Conservation (phyloP, 2,113 vertebrate genomes). For the Cardinalis cardinalis region DNA sequence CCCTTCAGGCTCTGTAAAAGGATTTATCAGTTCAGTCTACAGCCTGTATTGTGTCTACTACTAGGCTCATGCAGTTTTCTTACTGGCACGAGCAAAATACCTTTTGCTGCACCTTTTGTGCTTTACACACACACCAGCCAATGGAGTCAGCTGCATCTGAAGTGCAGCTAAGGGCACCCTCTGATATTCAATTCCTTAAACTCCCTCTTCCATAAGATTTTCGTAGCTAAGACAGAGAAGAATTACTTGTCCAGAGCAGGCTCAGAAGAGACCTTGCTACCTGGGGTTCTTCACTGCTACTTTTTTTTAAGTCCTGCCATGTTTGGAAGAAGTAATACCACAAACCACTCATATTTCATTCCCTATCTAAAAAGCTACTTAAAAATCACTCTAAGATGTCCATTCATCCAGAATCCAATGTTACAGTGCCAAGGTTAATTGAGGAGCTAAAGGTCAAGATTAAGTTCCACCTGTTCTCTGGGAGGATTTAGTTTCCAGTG, state of each 20-base stretch:
- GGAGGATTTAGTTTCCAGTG: conserved; percentile 32
- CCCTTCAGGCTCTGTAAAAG: background rate
- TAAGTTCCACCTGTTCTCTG: conserved; percentile 24
- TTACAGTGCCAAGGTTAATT: conserved; percentile 7
- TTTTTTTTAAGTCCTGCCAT: background rate
- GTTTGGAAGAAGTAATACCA: background rate
- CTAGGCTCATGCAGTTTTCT: background rate
- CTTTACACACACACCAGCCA: background rate
- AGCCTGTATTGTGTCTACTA: background rate
- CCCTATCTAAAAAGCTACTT: background rate
- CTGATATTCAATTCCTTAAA: background rate
- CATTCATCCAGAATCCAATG: background rate
- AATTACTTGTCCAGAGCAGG: background rate
- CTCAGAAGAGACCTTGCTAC: background rate
- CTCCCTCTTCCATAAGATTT: background rate
- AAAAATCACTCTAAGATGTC: background rate
- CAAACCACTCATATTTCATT: background rate
- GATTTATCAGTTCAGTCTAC: background rate
- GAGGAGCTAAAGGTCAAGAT: conserved; percentile 8
- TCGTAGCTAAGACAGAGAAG: background rate
- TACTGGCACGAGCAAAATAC: background rate
- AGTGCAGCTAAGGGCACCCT: background rate
- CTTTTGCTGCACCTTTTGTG: background rate
- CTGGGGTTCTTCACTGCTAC: background rate
- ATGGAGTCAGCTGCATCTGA: background rate